Base-by-base conservation (phyloP, 2,113 vertebrate species). In the Scopus umbretta region DNA sequence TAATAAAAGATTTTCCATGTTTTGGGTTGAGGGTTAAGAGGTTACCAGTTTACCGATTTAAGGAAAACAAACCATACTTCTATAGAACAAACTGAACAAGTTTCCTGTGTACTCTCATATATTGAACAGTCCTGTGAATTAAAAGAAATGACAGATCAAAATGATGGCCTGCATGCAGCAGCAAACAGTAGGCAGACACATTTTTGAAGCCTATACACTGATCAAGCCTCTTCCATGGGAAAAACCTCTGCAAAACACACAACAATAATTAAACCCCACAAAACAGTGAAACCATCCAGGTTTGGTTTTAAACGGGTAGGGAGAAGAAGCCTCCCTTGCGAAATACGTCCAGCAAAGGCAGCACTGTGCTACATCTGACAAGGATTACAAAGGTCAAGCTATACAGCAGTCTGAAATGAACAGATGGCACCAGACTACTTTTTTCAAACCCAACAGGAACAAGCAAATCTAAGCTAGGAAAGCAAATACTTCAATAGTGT, bases 401-500 rank as follows among this genome's bases (percentile, higher is more conserved):
- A 32, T 25, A 92, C 22, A 36, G 73, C 83, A 94, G 72, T 50
- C 80, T 88, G 45, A 79, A 92, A 42, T 42, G 53, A 91, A 91
- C 88, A 96, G 88, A 96, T 96, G 92, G 94, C 47, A 93, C 47
- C 68, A 94, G 59, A 23, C 70, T 70, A 47, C 23, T 88, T 83
- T 65, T 84, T 80, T 58, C 83, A 82, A 92, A 82, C 36, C 53
- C 53, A 68, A 82, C 42, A 91, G 80, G 95, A 94, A 94, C 89
- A 96, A 89, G 88, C 80, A 95, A 87, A 95, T 92, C 63, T 63
- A 88, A 88, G 94, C 88, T 70, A 88, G 45, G 53, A 88, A 92
- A 96, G 91, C 86, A 91, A 91, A 95, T 72, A 95, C 90, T 92
- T 90, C 59, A 94, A 78, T 36, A 86, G 53, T 70, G 66, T 70